phyloP scores from a whole-genome alignment of 2,888 invertebrate genomes.

The Drosophila yooni region DNA sequence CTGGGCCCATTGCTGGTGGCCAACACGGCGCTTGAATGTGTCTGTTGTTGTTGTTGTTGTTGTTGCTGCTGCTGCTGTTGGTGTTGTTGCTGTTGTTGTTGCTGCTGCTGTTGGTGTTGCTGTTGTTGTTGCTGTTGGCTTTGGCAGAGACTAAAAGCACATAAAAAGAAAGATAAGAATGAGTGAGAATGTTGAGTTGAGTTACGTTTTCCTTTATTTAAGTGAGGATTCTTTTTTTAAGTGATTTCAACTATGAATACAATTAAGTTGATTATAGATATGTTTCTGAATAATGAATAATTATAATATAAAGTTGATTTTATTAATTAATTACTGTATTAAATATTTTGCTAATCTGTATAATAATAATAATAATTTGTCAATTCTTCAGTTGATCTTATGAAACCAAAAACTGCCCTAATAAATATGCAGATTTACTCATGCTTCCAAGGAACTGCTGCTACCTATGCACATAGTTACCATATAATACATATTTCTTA shows the following conservation, averaged over 20 bases:
- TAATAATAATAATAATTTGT: not conserved
- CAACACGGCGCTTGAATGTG: conserved; percentile 83
- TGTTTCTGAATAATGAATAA: not conserved
- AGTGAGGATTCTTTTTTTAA: not conserved
- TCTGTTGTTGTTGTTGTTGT: conserved; percentile 65
- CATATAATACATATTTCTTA: not conserved
- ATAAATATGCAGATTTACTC: not conserved
- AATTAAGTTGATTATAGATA: not conserved
- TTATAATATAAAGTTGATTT: not conserved
- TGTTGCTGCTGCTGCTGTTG: conserved; percentile 60
- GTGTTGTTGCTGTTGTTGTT: conserved; percentile 68
- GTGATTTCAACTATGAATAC: not conserved
- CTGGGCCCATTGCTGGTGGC: conserved; percentile 76
- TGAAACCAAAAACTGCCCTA: not conserved
- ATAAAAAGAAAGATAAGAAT: not conserved
- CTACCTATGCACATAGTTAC: not conserved
- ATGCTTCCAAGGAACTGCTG: not conserved
- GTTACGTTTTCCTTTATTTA: fast-evolving
- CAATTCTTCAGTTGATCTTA: not conserved
- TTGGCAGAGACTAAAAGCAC: conserved; percentile 74
- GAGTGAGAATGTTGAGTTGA: not conserved
- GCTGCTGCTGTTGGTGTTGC: conserved; percentile 57
- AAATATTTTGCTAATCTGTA: not conserved
- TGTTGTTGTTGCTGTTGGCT: conserved; percentile 50
- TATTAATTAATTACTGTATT: not conserved